Percentiles rank a stretch among this genome's conserved stretches.
These are phyloP conservation scores for Epizoanthus fatuus DNA, from an alignment of 92 coral and sea anemone species.

Conservation along the genomic window DNA sequence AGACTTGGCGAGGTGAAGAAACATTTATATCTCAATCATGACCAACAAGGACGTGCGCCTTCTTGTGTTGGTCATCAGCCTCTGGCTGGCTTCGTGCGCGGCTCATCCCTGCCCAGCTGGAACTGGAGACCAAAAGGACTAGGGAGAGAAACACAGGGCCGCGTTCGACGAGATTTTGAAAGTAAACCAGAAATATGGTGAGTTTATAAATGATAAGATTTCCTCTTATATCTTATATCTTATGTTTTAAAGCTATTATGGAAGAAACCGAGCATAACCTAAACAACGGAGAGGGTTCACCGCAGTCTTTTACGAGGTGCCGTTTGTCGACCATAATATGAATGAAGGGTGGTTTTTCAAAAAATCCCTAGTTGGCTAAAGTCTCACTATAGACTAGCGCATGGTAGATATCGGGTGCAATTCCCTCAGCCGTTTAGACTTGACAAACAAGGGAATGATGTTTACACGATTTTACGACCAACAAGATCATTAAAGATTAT, in stretches of 20 bases:
- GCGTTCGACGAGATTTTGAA: slow-evolving; percentile 25
- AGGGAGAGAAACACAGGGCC: background rate
- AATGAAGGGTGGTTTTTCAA: no score
- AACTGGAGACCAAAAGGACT: no score
- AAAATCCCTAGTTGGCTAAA: no score
- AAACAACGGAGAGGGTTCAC: no score
- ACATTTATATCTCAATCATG: background rate
- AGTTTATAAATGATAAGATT: background rate
- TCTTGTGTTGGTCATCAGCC: background rate
- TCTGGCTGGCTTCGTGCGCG: background rate
- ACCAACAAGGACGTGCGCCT: background rate
- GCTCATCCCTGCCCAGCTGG: background rate
- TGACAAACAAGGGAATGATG: no score
- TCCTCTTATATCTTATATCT: background rate
- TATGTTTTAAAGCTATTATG: no score
- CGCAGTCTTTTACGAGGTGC: no score
- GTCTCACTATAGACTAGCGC: background rate
- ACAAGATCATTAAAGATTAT: slow-evolving; percentile 3
- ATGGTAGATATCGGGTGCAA: background rate
- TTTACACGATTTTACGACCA: background rate
- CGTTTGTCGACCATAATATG: no score
- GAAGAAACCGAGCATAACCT: no score
- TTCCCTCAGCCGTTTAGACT: no score
- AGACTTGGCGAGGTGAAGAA: slow-evolving; percentile 4
- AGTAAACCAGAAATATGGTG: slow-evolving; percentile 11